Evolutionary conservation across 2,888 invertebrate species (phyloP).

Genomic region (Lithodes maja): DNA sequence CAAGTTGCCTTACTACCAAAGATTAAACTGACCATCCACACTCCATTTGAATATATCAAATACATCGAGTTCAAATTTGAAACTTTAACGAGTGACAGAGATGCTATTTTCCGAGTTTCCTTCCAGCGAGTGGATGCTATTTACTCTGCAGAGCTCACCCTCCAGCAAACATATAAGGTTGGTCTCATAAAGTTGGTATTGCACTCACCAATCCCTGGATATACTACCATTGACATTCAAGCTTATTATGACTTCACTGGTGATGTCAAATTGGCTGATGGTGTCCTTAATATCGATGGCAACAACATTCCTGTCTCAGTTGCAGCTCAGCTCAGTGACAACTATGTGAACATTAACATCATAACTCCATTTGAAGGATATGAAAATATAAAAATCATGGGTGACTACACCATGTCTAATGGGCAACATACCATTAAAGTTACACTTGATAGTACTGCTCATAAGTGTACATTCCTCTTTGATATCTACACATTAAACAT

Average conservation of each 20-base stretch:
- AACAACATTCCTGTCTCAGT: constrained; percentile 28
- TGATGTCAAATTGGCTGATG: constrained; percentile 36
- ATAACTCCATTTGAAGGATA: constrained; percentile 56
- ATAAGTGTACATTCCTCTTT: constrained; percentile 29
- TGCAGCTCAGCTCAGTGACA: constrained; percentile 33
- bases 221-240: constrained; percentile 25
- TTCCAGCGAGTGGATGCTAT: constrained; percentile 28
- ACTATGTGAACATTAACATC: constrained; percentile 44
- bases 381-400: constrained; percentile 41
- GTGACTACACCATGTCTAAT: constrained; percentile 37
- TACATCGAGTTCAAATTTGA: constrained; percentile 35
- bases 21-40: constrained; percentile 28
- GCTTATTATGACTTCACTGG: constrained; percentile 48
- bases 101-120: not conserved
- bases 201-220: constrained; percentile 34
- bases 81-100: not conserved
- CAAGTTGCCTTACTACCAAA: constrained; percentile 37
- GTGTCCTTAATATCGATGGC: constrained; percentile 22
- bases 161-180: constrained; percentile 23
- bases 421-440: constrained; percentile 27
- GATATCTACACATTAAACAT: not conserved
- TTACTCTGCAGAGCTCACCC: constrained; percentile 30
- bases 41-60: constrained; percentile 38
- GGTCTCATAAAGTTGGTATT: constrained; percentile 21
- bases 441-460: constrained; percentile 23